Evolutionary conservation across 23 tunicate species (phyloP).

Genomic region (Ciona savignyi): DNA sequence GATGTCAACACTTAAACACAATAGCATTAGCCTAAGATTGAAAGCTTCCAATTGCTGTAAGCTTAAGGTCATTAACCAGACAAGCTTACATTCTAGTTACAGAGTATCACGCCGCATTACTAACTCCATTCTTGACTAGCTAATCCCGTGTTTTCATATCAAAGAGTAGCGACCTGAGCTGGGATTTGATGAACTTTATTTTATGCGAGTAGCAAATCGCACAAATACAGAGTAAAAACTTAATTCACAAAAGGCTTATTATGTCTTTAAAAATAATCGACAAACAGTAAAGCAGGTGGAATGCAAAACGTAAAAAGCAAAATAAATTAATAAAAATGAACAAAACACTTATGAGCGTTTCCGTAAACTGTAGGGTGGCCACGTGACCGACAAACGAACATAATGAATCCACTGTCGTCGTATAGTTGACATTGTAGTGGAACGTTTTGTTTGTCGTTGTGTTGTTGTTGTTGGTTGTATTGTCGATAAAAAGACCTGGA

Average conservation of each 20-base stretch:
- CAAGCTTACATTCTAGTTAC: no score
- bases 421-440: no score
- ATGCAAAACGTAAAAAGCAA: neutral
- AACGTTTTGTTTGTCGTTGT: no score
- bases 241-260: neutral
- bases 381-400: neutral
- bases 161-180: neutral
- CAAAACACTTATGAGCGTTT: neutral
- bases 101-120: neutral
- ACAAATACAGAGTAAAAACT: neutral
- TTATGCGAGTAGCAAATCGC: no score
- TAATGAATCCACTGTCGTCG: neutral
- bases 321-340: neutral
- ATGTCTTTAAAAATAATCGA: neutral
- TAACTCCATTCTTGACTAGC: neutral
- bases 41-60: neutral
- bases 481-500: no score
- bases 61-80: neutral
- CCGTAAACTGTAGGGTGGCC: neutral
- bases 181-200: neutral
- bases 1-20: neutral
- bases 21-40: neutral
- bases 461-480: no score
- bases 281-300: neutral
- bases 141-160: neutral